Evolutionary conservation across 2,113 vertebrate genomes (phyloP).

Genomic region (Lophura nycthemera): DNA sequence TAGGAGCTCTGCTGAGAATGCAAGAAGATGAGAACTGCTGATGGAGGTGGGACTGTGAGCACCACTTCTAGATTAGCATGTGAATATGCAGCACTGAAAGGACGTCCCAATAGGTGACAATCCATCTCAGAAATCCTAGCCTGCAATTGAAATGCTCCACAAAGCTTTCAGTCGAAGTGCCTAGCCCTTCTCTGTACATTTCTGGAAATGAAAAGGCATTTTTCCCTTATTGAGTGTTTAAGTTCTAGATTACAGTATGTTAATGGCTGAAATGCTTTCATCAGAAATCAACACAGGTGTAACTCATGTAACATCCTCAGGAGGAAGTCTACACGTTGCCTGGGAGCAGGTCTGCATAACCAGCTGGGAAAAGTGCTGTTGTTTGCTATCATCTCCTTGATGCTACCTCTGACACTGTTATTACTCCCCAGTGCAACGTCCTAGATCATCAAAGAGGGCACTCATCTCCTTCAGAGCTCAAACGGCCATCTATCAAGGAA

Average conservation of each 20-base stretch:
- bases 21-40: not conserved
- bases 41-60: not conserved
- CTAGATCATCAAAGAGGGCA: too few species aligned
- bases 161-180: not conserved
- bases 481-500: too few species aligned
- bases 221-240: not conserved
- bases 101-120: fast-evolving
- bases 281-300: not conserved
- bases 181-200: not conserved
- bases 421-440: not conserved
- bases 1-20: not conserved
- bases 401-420: not conserved
- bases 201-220: not conserved
- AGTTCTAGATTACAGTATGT: not conserved
- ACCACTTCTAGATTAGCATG: not conserved
- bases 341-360: not conserved
- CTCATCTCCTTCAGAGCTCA: not conserved
- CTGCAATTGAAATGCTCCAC: not conserved
- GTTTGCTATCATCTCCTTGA: not conserved
- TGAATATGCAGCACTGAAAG: not conserved
- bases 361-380: slow-evolving; percentile 16
- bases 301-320: not conserved
- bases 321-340: not conserved
- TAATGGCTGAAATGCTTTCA: not conserved
- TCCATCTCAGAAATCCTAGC: not conserved